A percentile compares a stretch with the other conserved stretches of the same genome.
Evolutionary conservation across 2,888 invertebrate species (phyloP).

Genomic region (Hesperia comma): DNA sequence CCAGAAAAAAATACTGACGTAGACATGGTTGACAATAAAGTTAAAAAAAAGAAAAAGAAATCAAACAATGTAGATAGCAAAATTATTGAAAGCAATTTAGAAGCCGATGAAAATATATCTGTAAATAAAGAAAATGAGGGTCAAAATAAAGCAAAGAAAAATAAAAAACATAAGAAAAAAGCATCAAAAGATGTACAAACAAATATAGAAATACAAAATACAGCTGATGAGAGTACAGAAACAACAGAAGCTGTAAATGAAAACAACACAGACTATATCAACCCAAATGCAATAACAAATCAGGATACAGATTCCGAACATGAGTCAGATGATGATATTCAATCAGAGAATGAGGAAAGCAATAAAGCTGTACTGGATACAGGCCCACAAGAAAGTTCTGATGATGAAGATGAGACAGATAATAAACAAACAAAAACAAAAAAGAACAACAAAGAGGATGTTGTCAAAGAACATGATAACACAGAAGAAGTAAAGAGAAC

Average conservation of each 20-base stretch:
- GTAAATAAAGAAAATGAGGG: slow-evolving; percentile 17
- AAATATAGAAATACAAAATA: slow-evolving; percentile 12
- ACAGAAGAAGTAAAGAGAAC: slow-evolving; percentile 82
- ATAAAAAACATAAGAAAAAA: slow-evolving; percentile 34
- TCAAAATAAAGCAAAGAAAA: slow-evolving; percentile 27
- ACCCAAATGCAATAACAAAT: slow-evolving; percentile 75
- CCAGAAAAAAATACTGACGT: background rate
- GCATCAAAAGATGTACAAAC: background rate
- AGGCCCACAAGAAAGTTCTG: slow-evolving; percentile 59
- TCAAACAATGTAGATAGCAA: background rate
- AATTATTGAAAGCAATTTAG: background rate
- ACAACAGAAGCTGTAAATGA: slow-evolving; percentile 39
- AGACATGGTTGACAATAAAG: slow-evolving; percentile 19
- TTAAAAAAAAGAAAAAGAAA: slow-evolving; percentile 19
- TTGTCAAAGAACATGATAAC: slow-evolving; percentile 44
- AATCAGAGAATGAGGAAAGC: slow-evolving; percentile 70
- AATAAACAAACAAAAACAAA: slow-evolving; percentile 44
- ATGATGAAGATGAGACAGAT: slow-evolving; percentile 64
- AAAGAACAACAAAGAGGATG: slow-evolving; percentile 42
- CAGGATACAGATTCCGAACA: slow-evolving; percentile 77
- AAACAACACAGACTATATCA: slow-evolving; percentile 47
- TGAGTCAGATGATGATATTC: slow-evolving; percentile 75
- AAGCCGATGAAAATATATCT: slow-evolving; percentile 33
- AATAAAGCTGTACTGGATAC: slow-evolving; percentile 61
- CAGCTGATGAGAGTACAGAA: slow-evolving; percentile 12